phyloP scores from a whole-genome alignment of 1,140 invertebrate genomes.

The Octopus bimaculoides region DNA sequence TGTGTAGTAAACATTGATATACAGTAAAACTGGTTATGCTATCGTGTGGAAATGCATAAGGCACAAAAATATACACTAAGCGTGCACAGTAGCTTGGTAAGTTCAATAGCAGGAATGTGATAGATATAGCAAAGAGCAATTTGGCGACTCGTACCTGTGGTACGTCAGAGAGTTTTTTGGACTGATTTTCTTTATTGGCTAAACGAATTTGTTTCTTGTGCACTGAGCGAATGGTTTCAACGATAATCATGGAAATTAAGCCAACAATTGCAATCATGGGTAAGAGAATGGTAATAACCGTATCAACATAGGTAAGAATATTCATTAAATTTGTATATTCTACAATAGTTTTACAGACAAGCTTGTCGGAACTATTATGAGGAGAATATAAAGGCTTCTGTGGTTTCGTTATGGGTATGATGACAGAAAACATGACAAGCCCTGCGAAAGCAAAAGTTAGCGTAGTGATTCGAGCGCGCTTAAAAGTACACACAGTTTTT shows the following conservation, averaged over 20 bases:
- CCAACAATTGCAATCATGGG: conserved; percentile 27
- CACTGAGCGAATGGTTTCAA: conserved; percentile 26
- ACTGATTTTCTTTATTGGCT: conserved; percentile 11
- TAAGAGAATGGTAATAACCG: conserved; percentile 31
- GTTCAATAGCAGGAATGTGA: conserved; percentile 33
- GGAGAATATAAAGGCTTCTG: neutral
- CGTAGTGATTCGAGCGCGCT: conserved; percentile 69
- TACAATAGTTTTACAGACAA: no score
- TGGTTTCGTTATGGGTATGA: conserved; percentile 24
- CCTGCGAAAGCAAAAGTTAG: conserved; percentile 60
- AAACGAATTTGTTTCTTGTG: conserved; percentile 16
- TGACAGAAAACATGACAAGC: conserved; percentile 60
- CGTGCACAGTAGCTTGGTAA: conserved; percentile 31
- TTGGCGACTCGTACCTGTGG: conserved; percentile 37
- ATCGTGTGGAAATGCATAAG: neutral
- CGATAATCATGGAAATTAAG: conserved; percentile 29
- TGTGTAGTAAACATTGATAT: conserved; percentile 26
- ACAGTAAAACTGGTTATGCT: conserved; percentile 20
- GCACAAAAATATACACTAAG: conserved; percentile 25
- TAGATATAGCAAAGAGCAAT: conserved; percentile 37
- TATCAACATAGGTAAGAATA: conserved; percentile 30
- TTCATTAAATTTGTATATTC: no score
- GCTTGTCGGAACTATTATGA: no score
- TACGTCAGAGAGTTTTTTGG: conserved; percentile 14
- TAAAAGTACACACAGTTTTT: conserved; percentile 70